A percentile compares a stretch with the other conserved stretches of the same genome.
phyloP scores from a whole-genome alignment of 2,797 vertebrate species.

The Liparis tanakae region DNA sequence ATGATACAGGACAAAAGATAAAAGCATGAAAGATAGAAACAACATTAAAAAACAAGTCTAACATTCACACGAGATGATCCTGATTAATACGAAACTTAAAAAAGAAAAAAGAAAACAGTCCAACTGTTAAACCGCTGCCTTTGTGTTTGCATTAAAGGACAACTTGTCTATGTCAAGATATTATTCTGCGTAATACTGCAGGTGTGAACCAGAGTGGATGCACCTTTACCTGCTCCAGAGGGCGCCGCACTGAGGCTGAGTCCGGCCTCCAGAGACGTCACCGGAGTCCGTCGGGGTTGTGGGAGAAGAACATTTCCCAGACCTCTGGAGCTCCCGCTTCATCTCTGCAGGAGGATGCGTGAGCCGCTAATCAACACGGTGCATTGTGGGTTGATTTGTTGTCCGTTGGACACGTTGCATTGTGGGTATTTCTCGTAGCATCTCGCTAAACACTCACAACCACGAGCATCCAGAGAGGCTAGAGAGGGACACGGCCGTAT shows the following conservation, averaged over 20 bases:
- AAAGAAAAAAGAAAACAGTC: neutral
- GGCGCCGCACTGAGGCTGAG: neutral
- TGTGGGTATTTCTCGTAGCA: neutral
- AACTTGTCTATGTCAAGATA: conserved; percentile 4
- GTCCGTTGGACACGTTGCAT: neutral
- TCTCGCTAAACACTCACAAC: neutral
- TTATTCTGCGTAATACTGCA: no score
- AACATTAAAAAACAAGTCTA: no score
- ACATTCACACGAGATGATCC: no score
- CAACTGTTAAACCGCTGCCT: conserved; percentile 12
- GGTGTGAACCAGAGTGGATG: neutral
- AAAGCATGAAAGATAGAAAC: no score
- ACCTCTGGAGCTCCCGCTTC: neutral
- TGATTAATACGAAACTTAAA: no score
- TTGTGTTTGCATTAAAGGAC: conserved; percentile 4
- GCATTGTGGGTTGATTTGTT: neutral
- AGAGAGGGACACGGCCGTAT: conserved; percentile 17
- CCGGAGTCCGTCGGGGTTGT: neutral
- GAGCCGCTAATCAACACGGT: neutral
- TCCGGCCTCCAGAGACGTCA: neutral
- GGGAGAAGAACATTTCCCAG: no score
- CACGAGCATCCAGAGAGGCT: neutral
- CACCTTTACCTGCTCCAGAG: neutral
- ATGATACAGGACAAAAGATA: no score
- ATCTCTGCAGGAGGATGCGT: neutral